Evolutionary conservation across 2,797 vertebrate genomes (phyloP).

Genomic region (Cephalopachus bancanus): DNA sequence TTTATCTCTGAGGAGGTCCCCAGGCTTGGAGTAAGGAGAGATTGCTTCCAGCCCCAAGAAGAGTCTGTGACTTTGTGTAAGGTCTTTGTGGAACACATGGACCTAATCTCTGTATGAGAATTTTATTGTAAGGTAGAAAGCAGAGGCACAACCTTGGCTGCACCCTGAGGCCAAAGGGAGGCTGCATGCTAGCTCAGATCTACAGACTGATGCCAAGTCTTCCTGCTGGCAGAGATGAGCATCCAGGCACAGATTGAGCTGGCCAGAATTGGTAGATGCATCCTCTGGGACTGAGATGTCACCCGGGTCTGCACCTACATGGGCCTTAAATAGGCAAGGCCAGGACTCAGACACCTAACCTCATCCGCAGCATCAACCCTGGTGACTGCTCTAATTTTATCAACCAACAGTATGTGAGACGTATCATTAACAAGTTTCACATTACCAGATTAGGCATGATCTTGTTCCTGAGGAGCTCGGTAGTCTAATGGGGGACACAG

Average conservation of each 20-base stretch:
- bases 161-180: not conserved
- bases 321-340: not conserved
- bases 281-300: not conserved
- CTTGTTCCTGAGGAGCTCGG: not conserved
- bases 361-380: not conserved
- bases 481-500: rapidly evolving
- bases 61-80: not conserved
- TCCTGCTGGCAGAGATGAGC: not conserved
- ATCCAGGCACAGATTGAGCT: too few species aligned
- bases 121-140: not conserved
- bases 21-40: not conserved
- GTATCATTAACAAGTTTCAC: rapidly evolving
- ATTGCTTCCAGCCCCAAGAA: not conserved
- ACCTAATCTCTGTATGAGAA: not conserved
- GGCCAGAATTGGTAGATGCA: not conserved
- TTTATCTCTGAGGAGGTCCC: not conserved
- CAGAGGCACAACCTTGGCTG: not conserved
- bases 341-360: not conserved
- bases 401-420: not conserved
- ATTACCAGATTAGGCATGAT: rapidly evolving
- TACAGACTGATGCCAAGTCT: rapidly evolving
- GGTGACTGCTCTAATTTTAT: not conserved
- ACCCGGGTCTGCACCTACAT: not conserved
- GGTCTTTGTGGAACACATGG: rapidly evolving
- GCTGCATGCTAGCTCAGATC: not conserved